A percentile compares a stretch with the other conserved stretches of the same genome.
phyloP scores from a whole-genome alignment of 2,797 vertebrate species.

The Adrianichthys oophorus region DNA sequence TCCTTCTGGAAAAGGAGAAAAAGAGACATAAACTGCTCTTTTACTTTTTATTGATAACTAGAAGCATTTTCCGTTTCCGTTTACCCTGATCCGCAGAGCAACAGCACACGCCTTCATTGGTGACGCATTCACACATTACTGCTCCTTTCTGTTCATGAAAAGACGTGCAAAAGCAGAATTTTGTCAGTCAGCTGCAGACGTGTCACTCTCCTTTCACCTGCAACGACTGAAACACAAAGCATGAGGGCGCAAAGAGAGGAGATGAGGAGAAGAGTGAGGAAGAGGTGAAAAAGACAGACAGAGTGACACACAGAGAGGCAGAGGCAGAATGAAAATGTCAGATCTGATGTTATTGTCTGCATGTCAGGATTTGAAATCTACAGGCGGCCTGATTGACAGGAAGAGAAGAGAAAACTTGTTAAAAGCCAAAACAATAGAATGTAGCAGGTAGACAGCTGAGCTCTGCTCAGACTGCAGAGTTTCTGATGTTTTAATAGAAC shows the following conservation, averaged over 20 bases:
- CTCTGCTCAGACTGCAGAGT: not conserved
- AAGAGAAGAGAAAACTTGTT: slow-evolving; percentile 5
- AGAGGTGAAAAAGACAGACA: slow-evolving; percentile 31
- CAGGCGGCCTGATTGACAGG: slow-evolving; percentile 46
- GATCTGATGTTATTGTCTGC: slow-evolving; percentile 56
- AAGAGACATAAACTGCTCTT: no score
- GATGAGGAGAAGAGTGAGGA: slow-evolving; percentile 25
- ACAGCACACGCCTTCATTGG: slow-evolving; percentile 16
- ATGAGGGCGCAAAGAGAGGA: slow-evolving; percentile 28
- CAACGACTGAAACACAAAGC: slow-evolving; percentile 18
- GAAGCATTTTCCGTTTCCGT: slow-evolving; percentile 6
- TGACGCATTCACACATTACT: slow-evolving; percentile 5
- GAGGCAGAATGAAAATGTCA: slow-evolving; percentile 54
- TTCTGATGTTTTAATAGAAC: not conserved
- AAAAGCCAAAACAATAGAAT: slow-evolving; percentile 31
- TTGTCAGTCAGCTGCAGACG: slow-evolving; percentile 31
- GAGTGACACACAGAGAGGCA: slow-evolving; percentile 29
- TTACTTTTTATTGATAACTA: slow-evolving; percentile 12
- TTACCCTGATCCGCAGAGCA: slow-evolving; percentile 1
- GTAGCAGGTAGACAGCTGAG: slow-evolving; percentile 14
- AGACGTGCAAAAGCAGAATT: slow-evolving; percentile 11
- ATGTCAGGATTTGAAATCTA: slow-evolving; percentile 46
- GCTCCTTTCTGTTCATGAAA: not conserved
- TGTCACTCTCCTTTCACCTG: slow-evolving; percentile 12
- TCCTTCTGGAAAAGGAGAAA: not conserved